These are phyloP conservation scores for Sminthurinus aureus DNA, from an alignment of 2,888 invertebrate genomes.

Conservation along the genomic window DNA sequence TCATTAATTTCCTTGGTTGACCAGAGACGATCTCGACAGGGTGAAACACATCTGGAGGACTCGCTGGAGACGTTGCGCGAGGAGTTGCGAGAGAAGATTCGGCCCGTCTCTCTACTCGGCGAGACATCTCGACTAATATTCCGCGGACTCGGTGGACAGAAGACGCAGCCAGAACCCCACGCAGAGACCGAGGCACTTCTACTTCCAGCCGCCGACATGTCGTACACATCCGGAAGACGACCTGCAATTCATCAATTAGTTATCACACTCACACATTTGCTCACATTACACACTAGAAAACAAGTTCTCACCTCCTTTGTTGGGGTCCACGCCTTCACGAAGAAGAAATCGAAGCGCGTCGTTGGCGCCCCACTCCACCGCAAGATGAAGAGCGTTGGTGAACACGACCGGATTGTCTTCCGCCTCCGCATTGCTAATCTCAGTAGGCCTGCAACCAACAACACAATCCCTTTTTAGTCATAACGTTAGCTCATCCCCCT, in stretches of 20 bases:
- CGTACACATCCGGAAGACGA: constrained; percentile 60
- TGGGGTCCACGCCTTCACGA: constrained; percentile 68
- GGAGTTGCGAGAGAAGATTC: constrained; percentile 59
- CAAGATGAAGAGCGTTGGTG: constrained; percentile 68
- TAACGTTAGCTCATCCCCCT: no score
- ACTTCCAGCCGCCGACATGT: constrained; percentile 59
- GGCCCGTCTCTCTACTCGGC: constrained; percentile 58
- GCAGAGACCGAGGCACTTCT: constrained; percentile 59
- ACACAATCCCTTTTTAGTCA: neutral
- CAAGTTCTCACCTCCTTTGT: constrained; percentile 64
- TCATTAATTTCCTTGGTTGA: constrained; percentile 53
- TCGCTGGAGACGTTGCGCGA: constrained; percentile 59
- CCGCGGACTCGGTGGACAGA: constrained; percentile 60
- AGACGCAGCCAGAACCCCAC: constrained; percentile 60
- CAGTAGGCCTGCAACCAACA: constrained; percentile 55
- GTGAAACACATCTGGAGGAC: constrained; percentile 59
- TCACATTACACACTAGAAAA: no score
- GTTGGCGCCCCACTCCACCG: constrained; percentile 68
- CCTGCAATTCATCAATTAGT: constrained; percentile 49
- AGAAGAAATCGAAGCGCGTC: constrained; percentile 68
- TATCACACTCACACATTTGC: no score
- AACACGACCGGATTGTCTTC: constrained; percentile 65
- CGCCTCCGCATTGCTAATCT: constrained; percentile 61
- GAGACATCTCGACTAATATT: constrained; percentile 59
- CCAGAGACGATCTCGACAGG: constrained; percentile 58